These are phyloP conservation scores for Odocoileus virginianus DNA, from an alignment of 2,113 vertebrate genomes.

Conservation along the genomic window DNA sequence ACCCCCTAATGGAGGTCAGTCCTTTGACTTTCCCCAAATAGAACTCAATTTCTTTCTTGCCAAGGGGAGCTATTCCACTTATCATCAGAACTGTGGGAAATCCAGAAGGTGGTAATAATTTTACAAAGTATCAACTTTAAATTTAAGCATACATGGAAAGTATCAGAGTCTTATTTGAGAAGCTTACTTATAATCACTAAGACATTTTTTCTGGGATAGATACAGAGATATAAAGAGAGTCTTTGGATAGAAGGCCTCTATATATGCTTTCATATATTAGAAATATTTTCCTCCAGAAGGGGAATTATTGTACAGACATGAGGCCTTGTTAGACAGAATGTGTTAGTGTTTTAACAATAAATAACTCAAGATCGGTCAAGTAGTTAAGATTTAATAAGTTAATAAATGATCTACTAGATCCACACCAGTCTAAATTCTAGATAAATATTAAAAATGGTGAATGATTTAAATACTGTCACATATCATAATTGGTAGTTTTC, in stretches of 20 bases:
- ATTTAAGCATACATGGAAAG: background rate
- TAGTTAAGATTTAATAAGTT: background rate
- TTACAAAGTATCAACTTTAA: background rate
- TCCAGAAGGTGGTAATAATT: background rate
- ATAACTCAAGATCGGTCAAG: background rate
- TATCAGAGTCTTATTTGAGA: background rate
- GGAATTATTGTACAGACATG: background rate
- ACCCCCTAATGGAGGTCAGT: conserved; percentile 9
- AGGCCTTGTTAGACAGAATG: background rate
- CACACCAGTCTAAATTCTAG: background rate
- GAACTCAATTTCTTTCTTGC: background rate
- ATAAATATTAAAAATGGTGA: background rate
- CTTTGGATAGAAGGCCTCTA: background rate
- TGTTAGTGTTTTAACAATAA: background rate
- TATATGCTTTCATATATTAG: background rate
- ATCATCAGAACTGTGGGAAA: background rate
- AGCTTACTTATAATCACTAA: background rate
- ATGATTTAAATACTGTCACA: background rate
- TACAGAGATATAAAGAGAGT: background rate
- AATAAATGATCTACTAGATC: background rate
- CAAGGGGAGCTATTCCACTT: background rate
- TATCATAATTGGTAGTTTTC: background rate
- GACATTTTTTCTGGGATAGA: background rate
- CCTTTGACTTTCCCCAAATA: background rate
- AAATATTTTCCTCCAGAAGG: background rate